phyloP scores from a whole-genome alignment of 2,113 vertebrate species.

The Cinclus cinclus region DNA sequence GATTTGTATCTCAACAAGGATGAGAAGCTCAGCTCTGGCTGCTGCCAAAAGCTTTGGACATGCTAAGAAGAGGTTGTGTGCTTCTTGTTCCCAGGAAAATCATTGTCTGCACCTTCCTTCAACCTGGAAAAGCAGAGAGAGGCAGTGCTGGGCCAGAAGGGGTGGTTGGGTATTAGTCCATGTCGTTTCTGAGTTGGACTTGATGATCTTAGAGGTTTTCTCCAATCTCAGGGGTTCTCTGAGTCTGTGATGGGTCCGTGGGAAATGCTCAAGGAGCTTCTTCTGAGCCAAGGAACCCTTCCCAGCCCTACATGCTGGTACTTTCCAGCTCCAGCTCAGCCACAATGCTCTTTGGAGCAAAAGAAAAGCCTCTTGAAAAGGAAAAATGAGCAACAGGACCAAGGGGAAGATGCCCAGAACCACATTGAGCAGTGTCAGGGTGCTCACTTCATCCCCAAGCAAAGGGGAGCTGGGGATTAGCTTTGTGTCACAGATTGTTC shows the following conservation, averaged over 20 bases:
- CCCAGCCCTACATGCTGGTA: rapidly evolving
- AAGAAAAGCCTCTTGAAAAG: neutral
- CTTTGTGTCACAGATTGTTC: neutral
- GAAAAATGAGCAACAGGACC: neutral
- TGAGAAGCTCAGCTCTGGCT: rapidly evolving
- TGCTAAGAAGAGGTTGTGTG: rapidly evolving
- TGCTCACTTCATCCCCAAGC: neutral
- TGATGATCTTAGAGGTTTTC: neutral
- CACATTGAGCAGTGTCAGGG: neutral
- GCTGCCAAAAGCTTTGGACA: neutral
- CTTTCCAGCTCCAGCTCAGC: neutral
- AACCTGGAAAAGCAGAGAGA: neutral
- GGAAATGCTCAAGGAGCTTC: neutral
- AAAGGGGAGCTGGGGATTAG: neutral
- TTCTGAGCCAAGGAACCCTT: neutral
- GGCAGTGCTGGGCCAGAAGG: neutral
- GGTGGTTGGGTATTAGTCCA: neutral
- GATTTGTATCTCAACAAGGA: rapidly evolving
- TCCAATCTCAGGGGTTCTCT: neutral
- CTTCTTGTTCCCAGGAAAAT: neutral
- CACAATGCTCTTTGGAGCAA: neutral
- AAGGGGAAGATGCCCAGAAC: neutral
- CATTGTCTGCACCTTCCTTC: neutral
- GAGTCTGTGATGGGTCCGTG: neutral
- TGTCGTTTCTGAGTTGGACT: neutral